Base-by-base conservation (phyloP, 2,888 invertebrate genomes). In the Malthinus flaveolus region DNA sequence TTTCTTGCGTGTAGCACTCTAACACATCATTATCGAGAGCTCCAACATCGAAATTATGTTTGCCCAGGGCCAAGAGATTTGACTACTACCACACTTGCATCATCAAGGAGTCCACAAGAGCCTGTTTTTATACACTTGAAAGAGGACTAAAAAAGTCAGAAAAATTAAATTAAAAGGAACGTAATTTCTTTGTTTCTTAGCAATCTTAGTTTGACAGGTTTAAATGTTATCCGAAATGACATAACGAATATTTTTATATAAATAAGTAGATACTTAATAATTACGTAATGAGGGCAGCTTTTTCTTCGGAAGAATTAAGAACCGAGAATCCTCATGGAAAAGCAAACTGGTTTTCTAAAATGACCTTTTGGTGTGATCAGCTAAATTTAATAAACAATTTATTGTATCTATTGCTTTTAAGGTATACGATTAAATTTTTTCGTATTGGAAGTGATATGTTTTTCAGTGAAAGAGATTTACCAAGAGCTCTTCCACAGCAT, bases 401-500 rank as follows among this genome's bases (percentile, higher is more conserved):
- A 23, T 23, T 23, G 23, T 23, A 23, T 23, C 5, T 23, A 23
- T 35, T 45, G 48, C 50, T 64, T 34, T 62, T 11, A 36, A 68
- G 73, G 70, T 76, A 75, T 57, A 68, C 75, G 1, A 52, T 71
- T 7, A 67, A 68, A 56, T 68, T 74, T 23, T 78, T 77, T 55
- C 59, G 65, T 46, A 59, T 69, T 39, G 78, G 77, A 65, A 64
- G 36, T 68, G 69, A 62, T 61, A 69, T 8, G 74, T 76, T 35
- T 23, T 65, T 78, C 39, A 65, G 68, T 15, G 76, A 75, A 62
- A 65, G 62, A 32, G 91, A 92, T 76, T 79, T 92, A 15, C 85
- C 88, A 31, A 83, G 86, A 70, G 87, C 89, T 0, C 78, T 86
- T 7, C 81, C 83, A 49, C 80, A 81, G 62, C 90, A 89, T 68